phyloP scores from a whole-genome alignment of 2,888 invertebrate species.

The Spicauda simplicius region DNA sequence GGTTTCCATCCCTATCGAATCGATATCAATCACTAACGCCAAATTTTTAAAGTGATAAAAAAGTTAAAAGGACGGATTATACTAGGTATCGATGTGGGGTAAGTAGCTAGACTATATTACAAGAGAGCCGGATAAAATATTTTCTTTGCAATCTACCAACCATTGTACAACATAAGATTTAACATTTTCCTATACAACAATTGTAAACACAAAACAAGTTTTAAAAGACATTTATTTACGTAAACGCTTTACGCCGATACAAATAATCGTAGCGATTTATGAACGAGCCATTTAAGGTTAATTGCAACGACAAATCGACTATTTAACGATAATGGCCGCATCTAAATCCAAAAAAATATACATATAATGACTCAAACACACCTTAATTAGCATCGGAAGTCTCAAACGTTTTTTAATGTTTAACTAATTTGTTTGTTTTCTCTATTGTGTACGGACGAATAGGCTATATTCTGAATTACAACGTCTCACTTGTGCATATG shows the following conservation, averaged over 20 bases:
- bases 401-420: slow-evolving; percentile 69
- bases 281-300: slow-evolving; percentile 68
- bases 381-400: slow-evolving; percentile 78
- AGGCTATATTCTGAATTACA: slow-evolving; percentile 24
- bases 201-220: background rate
- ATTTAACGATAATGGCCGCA: slow-evolving; percentile 71
- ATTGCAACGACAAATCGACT: slow-evolving; percentile 68
- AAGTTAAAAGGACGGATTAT: too few species aligned
- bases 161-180: too few species aligned
- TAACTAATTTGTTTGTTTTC: slow-evolving; percentile 72
- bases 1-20: too few species aligned
- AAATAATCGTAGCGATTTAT: slow-evolving; percentile 58
- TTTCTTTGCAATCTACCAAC: too few species aligned
- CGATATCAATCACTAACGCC: too few species aligned
- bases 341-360: slow-evolving; percentile 61
- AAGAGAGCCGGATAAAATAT: too few species aligned
- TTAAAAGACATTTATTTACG: background rate
- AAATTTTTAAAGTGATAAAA: too few species aligned
- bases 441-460: slow-evolving; percentile 38
- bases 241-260: slow-evolving; percentile 8
- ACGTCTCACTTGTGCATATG: slow-evolving; percentile 16
- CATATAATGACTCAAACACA: slow-evolving; percentile 52
- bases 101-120: too few species aligned
- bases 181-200: background rate
- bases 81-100: too few species aligned